These are phyloP conservation scores for Aptenodytes forsteri DNA, from an alignment of 2,113 vertebrate species.

Conservation along the genomic window DNA sequence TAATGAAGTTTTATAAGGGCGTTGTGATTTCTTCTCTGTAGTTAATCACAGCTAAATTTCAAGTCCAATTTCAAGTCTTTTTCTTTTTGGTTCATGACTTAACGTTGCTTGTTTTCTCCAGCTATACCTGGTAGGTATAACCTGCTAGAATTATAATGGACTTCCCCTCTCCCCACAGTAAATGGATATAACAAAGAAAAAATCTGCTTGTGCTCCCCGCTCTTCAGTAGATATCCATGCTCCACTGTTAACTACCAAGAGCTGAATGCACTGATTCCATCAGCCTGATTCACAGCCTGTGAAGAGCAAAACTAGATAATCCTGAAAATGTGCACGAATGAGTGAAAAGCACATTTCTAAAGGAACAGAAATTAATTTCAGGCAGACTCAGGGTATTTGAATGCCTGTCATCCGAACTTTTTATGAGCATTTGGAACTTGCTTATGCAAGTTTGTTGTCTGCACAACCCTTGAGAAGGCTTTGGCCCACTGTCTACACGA, in stretches of 20 bases:
- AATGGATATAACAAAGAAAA: background rate
- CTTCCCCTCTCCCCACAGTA: background rate
- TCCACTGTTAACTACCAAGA: background rate
- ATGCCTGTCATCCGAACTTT: background rate
- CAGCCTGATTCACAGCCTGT: background rate
- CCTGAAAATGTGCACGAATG: background rate
- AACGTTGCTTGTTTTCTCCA: background rate
- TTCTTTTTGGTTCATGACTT: background rate
- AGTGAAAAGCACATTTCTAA: background rate
- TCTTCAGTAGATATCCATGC: background rate
- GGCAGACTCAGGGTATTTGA: background rate
- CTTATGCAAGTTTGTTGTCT: background rate
- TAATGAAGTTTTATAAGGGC: conserved; percentile 10
- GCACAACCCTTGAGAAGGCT: background rate
- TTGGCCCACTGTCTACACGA: background rate
- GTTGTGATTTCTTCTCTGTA: background rate
- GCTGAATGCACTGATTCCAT: conserved; percentile 12
- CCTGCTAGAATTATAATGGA: background rate
- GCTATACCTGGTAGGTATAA: background rate
- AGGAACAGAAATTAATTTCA: background rate
- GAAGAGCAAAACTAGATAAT: background rate
- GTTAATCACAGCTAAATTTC: conserved; percentile 18
- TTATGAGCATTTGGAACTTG: background rate
- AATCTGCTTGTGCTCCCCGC: background rate
- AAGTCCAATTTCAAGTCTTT: background rate